Base-by-base conservation (phyloP, 2,888 invertebrate species). In the Oscheius myriophilus region DNA sequence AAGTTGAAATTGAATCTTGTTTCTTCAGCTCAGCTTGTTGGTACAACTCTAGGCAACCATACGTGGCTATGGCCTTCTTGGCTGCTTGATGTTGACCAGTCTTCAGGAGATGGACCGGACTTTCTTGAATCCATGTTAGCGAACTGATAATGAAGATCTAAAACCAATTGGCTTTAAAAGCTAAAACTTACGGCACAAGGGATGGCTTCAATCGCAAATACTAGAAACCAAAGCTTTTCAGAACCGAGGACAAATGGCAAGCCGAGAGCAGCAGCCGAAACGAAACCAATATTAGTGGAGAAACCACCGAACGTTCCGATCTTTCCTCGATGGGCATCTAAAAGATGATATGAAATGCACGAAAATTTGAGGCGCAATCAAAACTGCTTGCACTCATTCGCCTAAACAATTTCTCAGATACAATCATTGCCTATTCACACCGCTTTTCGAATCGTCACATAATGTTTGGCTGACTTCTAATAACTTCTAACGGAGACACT, bases 231-330 rank as follows among this genome's bases (percentile, higher is more conserved):
- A 3, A 58, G 61, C 21, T 74, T 46, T 2, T 52, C 45, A 3
- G 71, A 72, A 21, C 84, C 84, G 16, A 84, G 62, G 11, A 80
- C 55, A 33, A 72, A 75, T 2, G 84, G 82, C 11, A 79, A 65
- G 1, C 77, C 79, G n/a, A 79, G 66, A 21, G 64, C 67, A 2
- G 72, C 72, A 0, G 82, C 84, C 4, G 76, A 51, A 9, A 84
- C 72, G 67, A 81, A 83, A 11, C 82, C 83, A 43, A 78, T 69
- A 25, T 77, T 80, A 16, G 77, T 81, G 16, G 78, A 70, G 25
- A 84, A 76, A 0, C 82, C 83, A 21, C 80, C 78, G 43, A 84
- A 51, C 0, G 82, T 73, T 21, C 82, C 79, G 62, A 82, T 83
- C 18, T 76, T 51, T 11, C 84, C 84, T 12, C 82, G 78, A 46